phyloP scores from a whole-genome alignment of 2,888 invertebrate species.

The Drosophila nr. fundita region DNA sequence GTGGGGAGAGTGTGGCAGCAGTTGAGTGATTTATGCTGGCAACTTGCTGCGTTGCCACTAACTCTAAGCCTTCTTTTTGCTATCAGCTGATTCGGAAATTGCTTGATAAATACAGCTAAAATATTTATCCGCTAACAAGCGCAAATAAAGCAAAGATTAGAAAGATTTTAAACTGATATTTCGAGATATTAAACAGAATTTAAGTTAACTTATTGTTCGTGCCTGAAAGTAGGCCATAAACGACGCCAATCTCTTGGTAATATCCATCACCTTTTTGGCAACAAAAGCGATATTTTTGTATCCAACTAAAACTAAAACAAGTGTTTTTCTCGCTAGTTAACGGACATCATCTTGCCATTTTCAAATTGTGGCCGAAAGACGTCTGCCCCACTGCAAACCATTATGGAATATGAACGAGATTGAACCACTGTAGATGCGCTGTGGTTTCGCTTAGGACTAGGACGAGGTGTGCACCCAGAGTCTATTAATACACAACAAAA shows the following conservation, averaged over 20 bases:
- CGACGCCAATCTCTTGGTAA: too few relatives aligned
- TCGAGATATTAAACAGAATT: neutral
- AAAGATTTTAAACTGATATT: neutral
- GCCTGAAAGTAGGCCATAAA: too few relatives aligned
- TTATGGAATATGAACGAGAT: neutral
- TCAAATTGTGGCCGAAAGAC: too few relatives aligned
- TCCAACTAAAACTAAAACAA: too few relatives aligned
- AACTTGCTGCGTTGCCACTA: neutral
- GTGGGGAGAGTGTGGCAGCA: neutral
- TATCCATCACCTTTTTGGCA: too few relatives aligned
- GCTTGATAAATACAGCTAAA: neutral
- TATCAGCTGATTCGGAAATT: constrained; percentile 16
- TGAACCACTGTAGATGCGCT: neutral
- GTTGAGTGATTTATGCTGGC: constrained; percentile 11
- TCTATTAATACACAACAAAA: constrained; percentile 3
- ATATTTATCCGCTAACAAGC: neutral
- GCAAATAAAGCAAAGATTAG: neutral
- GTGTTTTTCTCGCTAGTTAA: too few relatives aligned
- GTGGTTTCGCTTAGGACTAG: neutral
- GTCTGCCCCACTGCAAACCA: neutral
- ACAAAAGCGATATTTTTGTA: too few relatives aligned
- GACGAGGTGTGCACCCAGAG: constrained; percentile 1
- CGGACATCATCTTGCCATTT: too few relatives aligned
- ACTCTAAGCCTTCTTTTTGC: neutral
- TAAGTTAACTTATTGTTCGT: neutral